Base-by-base conservation (phyloP, 2,888 invertebrate species). In the Dryobota labecula region DNA sequence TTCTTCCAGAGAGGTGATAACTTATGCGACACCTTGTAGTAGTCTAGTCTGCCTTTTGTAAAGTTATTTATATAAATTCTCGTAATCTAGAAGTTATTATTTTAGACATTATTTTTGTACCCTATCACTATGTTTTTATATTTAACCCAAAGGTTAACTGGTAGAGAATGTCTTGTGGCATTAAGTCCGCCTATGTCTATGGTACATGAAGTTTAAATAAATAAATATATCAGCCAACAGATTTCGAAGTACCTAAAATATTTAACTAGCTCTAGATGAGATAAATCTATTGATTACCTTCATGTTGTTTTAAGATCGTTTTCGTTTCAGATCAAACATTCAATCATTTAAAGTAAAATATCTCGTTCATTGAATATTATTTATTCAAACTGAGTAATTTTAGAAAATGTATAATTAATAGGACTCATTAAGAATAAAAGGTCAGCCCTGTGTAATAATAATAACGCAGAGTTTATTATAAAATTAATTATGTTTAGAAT, bases 401-500 rank as follows among this genome's bases (percentile, higher is more conserved):
- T 9, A 49, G 20, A 54, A 2, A 60, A 60, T 67, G 9, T 56
- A 24, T 20, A n/a, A n/a, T 51, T 27, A 36, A 33, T 20, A 57
- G 5, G 15, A 33, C 70, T 53, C 49, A 70, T 61, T 61, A 61
- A 8, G 24, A 61, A 20, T 5, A 4, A 71, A 61, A 51, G 38
- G 36, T 62, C 18, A 56, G 36, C 36, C 36, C 13, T 38, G 13
- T n/a, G 13, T 51, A 60, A 57, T 58, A 18, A 58, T 9, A 15
- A 57, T 58, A 18, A 58, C 13, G 13, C 18, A 24, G 47, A 45
- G 13, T 61, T 61, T 30, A 57, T 61, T 49, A 30, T 56, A 8
- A 61, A 70, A 61, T 38, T 24, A 56, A 61, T 76, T 76, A 41
- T 18, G 30, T 54, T 45, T n/a, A 33, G 13, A 73, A 41, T 70